Evolutionary conservation across 2,797 vertebrate species (phyloP).

Genomic region (Enteromius mattozi): DNA sequence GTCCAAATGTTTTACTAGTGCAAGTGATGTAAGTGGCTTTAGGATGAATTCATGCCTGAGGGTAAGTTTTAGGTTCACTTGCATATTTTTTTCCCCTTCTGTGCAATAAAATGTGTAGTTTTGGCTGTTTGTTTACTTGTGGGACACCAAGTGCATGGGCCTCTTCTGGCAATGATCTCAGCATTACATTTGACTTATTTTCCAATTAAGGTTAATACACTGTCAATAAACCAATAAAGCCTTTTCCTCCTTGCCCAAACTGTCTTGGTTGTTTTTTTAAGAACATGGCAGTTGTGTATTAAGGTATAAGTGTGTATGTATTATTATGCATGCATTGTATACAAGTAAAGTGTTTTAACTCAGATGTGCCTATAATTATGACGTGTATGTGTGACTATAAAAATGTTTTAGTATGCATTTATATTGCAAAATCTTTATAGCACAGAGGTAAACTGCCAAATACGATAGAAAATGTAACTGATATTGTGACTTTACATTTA

Average conservation of each 20-base stretch:
- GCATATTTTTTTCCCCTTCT: too few relatives aligned
- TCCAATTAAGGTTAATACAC: background rate
- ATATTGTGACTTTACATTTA: background rate
- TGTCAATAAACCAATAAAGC: conserved; percentile 10
- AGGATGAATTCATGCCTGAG: background rate
- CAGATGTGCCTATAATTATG: background rate
- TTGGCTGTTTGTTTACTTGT: background rate
- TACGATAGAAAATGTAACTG: background rate
- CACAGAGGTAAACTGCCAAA: background rate
- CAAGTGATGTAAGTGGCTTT: background rate
- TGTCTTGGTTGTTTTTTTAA: background rate
- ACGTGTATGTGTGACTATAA: too few relatives aligned
- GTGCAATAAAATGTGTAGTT: background rate
- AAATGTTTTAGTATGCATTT: too few relatives aligned
- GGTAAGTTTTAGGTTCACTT: conserved; percentile 21
- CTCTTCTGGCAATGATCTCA: background rate
- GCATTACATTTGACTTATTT: background rate
- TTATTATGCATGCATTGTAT: background rate
- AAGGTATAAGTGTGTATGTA: background rate
- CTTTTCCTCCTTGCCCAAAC: background rate
- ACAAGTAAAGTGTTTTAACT: background rate
- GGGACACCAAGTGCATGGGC: background rate
- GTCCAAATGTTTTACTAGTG: background rate
- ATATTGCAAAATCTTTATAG: background rate
- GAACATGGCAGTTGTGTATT: background rate